phyloP scores from a whole-genome alignment of 2,797 vertebrate species.

The Helostoma temminkii region DNA sequence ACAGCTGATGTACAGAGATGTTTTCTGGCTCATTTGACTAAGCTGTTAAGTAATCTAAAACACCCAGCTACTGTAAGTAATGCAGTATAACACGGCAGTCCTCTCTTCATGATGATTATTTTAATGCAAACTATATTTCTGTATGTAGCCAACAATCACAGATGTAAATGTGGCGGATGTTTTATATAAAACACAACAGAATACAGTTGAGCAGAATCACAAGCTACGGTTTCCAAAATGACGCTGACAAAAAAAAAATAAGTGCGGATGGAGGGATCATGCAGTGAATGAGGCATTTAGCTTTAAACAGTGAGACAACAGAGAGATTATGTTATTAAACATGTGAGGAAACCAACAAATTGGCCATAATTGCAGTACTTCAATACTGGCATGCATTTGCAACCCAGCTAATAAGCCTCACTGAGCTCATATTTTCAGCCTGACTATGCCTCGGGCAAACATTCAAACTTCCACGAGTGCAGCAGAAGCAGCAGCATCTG shows the following conservation, averaged over 20 bases:
- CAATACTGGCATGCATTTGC: conserved; percentile 26
- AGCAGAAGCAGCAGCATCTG: conserved; percentile 51
- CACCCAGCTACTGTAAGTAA: background rate
- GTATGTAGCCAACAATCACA: no score
- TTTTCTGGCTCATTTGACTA: background rate
- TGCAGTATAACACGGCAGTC: no score
- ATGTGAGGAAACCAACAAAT: conserved; percentile 9
- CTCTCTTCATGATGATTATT: no score
- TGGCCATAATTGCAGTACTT: conserved; percentile 2
- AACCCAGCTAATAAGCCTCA: conserved; percentile 19
- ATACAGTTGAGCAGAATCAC: no score
- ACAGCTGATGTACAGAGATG: background rate
- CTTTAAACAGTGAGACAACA: background rate
- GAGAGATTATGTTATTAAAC: background rate
- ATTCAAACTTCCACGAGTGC: conserved; percentile 34
- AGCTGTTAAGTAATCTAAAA: background rate
- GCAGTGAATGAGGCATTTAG: background rate
- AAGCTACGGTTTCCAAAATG: no score
- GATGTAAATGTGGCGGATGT: no score
- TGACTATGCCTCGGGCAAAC: conserved; percentile 24
- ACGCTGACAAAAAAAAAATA: no score
- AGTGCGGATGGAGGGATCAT: background rate
- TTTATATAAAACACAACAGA: no score
- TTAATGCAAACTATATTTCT: no score
- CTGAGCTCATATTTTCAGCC: conserved; percentile 47